phyloP scores from a whole-genome alignment of 2,113 vertebrate species.

The Tinamus guttatus region DNA sequence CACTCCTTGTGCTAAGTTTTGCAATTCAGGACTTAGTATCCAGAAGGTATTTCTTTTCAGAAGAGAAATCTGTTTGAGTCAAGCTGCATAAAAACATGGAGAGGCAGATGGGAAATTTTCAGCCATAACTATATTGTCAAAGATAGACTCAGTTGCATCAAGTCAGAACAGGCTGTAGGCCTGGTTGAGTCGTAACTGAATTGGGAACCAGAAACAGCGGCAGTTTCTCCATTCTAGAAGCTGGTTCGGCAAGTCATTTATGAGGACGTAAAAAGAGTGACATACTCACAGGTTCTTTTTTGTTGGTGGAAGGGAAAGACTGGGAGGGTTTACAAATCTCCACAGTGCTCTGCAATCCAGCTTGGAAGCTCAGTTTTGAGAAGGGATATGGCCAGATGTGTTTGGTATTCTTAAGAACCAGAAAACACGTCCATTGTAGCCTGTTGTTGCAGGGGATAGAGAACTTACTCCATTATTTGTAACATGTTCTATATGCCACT shows the following conservation, averaged over 20 bases:
- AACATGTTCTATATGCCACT: slow-evolving; percentile 56
- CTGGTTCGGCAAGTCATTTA: slow-evolving; percentile 55
- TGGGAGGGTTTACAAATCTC: slow-evolving; percentile 67
- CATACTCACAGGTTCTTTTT: slow-evolving; percentile 64
- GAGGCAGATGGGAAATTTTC: slow-evolving; percentile 43
- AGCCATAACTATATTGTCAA: neutral
- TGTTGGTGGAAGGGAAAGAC: slow-evolving; percentile 52
- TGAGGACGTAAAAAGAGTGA: slow-evolving; percentile 29
- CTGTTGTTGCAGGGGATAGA: slow-evolving; percentile 73
- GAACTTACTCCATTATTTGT: slow-evolving; percentile 75
- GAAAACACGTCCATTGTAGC: slow-evolving; percentile 73
- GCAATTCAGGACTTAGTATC: slow-evolving; percentile 27
- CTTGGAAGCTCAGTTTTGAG: slow-evolving; percentile 53
- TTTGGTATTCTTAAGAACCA: slow-evolving; percentile 74
- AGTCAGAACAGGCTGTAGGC: slow-evolving; percentile 68
- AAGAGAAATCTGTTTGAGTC: slow-evolving; percentile 64
- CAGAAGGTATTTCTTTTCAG: slow-evolving; percentile 53
- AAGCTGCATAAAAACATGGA: slow-evolving; percentile 49
- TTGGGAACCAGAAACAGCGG: slow-evolving; percentile 16
- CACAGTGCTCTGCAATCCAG: slow-evolving; percentile 72
- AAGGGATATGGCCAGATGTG: slow-evolving; percentile 60
- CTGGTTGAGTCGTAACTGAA: neutral
- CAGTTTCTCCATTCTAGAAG: slow-evolving; percentile 70
- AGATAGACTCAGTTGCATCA: slow-evolving; percentile 64
- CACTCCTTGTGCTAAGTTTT: slow-evolving; percentile 34